phyloP scores from a whole-genome alignment of 2,797 vertebrate species.

The Lepilemur septentrionalis region DNA sequence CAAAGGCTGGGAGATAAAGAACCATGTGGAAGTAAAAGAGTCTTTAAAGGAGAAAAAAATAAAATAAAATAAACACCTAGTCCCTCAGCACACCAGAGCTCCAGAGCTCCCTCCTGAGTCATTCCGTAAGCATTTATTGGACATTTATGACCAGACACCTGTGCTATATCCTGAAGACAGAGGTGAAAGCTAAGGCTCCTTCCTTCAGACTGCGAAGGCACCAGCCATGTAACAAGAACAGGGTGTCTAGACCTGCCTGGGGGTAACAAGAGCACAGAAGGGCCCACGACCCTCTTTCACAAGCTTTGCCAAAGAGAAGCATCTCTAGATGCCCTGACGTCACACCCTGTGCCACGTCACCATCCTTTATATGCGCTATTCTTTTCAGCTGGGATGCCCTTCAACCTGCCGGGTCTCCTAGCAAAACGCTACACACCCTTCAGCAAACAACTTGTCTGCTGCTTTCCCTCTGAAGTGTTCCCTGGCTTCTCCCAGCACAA shows the following conservation, averaged over 20 bases:
- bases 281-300: not conserved
- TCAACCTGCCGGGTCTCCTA: not conserved
- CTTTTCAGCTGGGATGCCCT: not conserved
- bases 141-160: not conserved
- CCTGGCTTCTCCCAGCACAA: not conserved
- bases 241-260: not conserved
- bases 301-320: not conserved
- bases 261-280: not conserved
- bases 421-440: not conserved
- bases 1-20: not conserved
- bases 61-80: not conserved
- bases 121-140: not conserved
- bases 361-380: fast-evolving
- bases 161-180: not conserved
- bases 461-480: not conserved
- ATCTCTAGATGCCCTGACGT: not conserved
- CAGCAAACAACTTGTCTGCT: fast-evolving
- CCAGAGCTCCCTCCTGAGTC: not conserved
- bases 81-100: not conserved
- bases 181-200: not conserved
- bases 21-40: not conserved
- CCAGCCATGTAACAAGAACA: not conserved
- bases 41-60: not conserved
- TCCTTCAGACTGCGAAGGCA: not conserved
- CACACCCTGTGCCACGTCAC: not conserved